Evolutionary conservation across 1,140 invertebrate genomes (phyloP).

Genomic region (Sitophilus oryzae): DNA sequence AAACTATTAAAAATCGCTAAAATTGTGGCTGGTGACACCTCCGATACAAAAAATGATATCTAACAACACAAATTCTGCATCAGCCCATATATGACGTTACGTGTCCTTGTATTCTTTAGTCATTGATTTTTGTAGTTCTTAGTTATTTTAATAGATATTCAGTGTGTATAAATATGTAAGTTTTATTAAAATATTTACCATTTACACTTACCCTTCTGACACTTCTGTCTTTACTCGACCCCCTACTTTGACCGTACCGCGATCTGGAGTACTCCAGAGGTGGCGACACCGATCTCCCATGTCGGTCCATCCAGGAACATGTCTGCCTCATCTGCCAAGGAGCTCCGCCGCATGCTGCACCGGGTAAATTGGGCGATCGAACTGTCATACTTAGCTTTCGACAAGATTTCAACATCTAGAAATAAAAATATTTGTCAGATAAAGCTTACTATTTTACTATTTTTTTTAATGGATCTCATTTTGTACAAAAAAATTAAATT

Average conservation of each 20-base stretch:
- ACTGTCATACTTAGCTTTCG: slow-evolving; percentile 82
- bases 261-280: slow-evolving; percentile 57
- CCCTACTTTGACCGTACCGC: slow-evolving; percentile 46
- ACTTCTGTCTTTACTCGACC: slow-evolving; percentile 53
- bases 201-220: slow-evolving; percentile 49
- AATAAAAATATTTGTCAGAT: no score
- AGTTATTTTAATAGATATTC: no score
- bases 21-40: no score
- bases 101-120: no score
- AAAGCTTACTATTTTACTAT: no score
- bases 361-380: slow-evolving; percentile 55
- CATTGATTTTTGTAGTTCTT: no score
- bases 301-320: slow-evolving; percentile 88
- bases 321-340: slow-evolving; percentile 65
- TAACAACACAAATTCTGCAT: no score
- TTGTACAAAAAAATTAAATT: no score
- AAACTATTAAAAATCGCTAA: no score
- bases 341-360: slow-evolving; percentile 45
- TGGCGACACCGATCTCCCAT: slow-evolving; percentile 79
- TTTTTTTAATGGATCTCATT: no score
- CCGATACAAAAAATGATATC: no score
- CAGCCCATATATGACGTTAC: no score
- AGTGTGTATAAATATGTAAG: background rate
- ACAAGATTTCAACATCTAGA: slow-evolving; percentile 83
- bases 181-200: background rate